Evolutionary conservation across 2,888 invertebrate genomes (phyloP), one percentile per base, ranked within the genome.

Genomic region (Lottia gigantea): DNA sequence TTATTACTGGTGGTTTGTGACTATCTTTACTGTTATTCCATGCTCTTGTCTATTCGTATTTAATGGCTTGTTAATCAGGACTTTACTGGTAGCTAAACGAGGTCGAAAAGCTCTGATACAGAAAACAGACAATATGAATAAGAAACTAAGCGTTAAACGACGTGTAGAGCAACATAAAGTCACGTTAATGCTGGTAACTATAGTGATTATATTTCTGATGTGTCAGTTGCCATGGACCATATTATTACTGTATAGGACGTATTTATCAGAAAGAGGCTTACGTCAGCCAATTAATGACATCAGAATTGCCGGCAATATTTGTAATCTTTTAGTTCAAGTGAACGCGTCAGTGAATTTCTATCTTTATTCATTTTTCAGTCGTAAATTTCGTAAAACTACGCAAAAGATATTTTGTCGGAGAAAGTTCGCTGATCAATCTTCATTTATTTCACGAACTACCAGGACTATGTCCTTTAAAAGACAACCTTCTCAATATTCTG

Each of bases 331-430:
- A 71, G 90, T 92, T 31, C 91, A 92, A 71, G 89, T 94, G 71
- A 94, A 94, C 88, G 93, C 94, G 7, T 92, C 94, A 0, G 91
- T 92, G 66, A 94, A 94, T 89, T 94, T 94, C 88, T 89, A 94
- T 77, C 90, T 94, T 71, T 94, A 94, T 86, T 94, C 94, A 80
- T 92, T 92, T 63, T 91, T 94, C 84, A 93, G 93, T 75, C 92
- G 92, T 84, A 93, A 93, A 82, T 94, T 93, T 88, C 90, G 94
- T 62, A 91, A 91, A 78, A 93, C 93, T 2, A 89, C 89, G 77
- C 76, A 77, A 55, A 75, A 73, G 6, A 93, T 93, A 3, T 89
- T 89, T 77, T 55, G 40, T 40, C 7, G 40, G 6, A 11, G 40
- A 40, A 40, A 40, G 11, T 40, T 3, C 6, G 8, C 2, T 11